phyloP scores from a whole-genome alignment of 2,113 vertebrate species.

The Triplophysa dalaica region DNA sequence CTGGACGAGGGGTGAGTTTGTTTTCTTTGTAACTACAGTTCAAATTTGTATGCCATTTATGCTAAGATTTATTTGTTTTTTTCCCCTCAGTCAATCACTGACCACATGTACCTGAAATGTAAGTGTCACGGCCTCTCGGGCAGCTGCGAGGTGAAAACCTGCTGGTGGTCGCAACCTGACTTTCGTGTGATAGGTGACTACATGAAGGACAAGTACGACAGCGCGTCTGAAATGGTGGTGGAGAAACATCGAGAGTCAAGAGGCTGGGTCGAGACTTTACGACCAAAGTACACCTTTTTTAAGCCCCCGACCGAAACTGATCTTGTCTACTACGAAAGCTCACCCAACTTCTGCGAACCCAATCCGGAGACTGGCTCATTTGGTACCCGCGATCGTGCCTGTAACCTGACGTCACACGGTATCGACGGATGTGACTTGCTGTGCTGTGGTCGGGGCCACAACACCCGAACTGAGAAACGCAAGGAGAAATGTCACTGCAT shows the following conservation, averaged over 20 bases:
- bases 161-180: slow-evolving; percentile 97
- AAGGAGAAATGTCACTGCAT: slow-evolving; percentile 98
- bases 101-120: slow-evolving; percentile 97
- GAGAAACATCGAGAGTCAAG: slow-evolving; percentile 95
- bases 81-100: slow-evolving; percentile 85
- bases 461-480: slow-evolving; percentile 93
- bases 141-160: slow-evolving; percentile 98
- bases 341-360: slow-evolving; percentile 96
- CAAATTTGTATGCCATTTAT: neutral
- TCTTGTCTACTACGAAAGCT: slow-evolving; percentile 95
- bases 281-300: slow-evolving; percentile 93
- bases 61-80: neutral
- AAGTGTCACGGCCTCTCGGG: slow-evolving; percentile 96
- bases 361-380: slow-evolving; percentile 95
- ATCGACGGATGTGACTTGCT: slow-evolving; percentile 97
- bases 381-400: slow-evolving; percentile 89
- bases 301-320: slow-evolving; percentile 93
- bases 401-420: slow-evolving; percentile 95
- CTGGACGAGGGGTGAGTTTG: slow-evolving; percentile 84
- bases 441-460: slow-evolving; percentile 95
- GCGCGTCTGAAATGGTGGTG: slow-evolving; percentile 97
- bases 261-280: slow-evolving; percentile 95
- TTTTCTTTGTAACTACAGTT: neutral
- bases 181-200: slow-evolving; percentile 94
- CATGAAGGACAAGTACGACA: slow-evolving; percentile 99